phyloP scores from a whole-genome alignment of 2,888 invertebrate genomes.

The Therioaphis trifolii region DNA sequence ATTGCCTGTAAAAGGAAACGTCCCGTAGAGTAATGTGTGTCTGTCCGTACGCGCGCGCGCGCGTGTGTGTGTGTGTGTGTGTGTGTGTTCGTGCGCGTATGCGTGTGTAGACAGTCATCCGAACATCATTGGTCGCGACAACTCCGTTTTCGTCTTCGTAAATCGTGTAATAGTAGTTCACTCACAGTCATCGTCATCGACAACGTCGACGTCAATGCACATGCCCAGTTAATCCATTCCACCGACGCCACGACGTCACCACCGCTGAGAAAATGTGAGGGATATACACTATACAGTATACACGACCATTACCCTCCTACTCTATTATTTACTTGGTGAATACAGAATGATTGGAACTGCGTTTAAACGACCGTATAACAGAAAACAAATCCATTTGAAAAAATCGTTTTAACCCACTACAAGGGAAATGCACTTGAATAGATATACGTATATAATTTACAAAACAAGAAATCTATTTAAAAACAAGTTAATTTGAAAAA shows the following conservation, averaged over 20 bases:
- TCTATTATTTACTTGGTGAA: neutral
- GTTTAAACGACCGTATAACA: neutral
- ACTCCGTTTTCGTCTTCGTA: constrained; percentile 26
- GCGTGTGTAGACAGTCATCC: neutral
- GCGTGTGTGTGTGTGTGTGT: neutral
- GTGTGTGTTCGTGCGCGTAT: neutral
- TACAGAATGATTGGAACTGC: neutral
- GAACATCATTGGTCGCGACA: constrained; percentile 36
- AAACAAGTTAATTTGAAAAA: no score
- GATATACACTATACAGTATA: no score
- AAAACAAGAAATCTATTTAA: no score
- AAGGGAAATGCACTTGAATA: no score
- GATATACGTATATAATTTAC: no score
- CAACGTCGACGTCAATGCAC: constrained; percentile 36
- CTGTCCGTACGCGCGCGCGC: neutral
- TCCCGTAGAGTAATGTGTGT: constrained; percentile 32
- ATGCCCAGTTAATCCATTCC: constrained; percentile 48
- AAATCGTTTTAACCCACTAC: neutral
- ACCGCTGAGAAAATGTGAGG: constrained; percentile 18
- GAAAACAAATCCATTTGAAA: neutral
- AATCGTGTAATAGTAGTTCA: neutral
- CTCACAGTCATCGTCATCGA: constrained; percentile 4
- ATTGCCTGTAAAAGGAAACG: constrained; percentile 61
- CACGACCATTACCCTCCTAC: constrained; percentile 19
- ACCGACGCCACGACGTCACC: neutral